Conservation (phyloP, 2,797 vertebrate species). For the Linurgus olivaceus region DNA sequence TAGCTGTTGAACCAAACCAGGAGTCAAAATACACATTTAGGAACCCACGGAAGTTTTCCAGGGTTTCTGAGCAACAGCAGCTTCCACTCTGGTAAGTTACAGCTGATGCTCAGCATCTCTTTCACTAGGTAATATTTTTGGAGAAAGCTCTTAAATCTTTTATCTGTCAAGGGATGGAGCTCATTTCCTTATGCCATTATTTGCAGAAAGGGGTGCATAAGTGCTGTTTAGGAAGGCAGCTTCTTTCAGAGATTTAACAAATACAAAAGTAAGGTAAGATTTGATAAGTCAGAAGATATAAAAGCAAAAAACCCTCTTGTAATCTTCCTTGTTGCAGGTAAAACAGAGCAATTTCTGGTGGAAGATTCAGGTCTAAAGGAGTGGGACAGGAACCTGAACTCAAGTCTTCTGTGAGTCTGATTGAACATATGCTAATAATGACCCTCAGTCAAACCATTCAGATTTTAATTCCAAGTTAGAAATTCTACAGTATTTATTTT, state of each 20-base stretch:
- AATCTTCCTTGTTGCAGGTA: not conserved
- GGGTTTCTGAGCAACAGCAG: not conserved
- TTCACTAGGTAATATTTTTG: not conserved
- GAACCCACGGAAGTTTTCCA: not conserved
- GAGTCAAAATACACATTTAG: constrained; percentile 22
- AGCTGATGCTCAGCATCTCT: not conserved
- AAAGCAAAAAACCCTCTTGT: not conserved
- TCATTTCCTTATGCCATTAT: not conserved
- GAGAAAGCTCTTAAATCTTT: not conserved
- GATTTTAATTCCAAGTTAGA: not conserved
- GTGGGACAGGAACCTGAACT: not conserved
- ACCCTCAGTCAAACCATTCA: not conserved
- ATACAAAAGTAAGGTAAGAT: not conserved
- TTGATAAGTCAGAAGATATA: not conserved
- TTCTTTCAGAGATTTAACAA: not conserved
- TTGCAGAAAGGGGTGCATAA: not conserved
- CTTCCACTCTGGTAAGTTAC: not conserved
- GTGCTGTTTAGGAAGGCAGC: not conserved
- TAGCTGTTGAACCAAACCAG: constrained; percentile 44
- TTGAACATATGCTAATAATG: not conserved
- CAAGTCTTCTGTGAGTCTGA: not conserved
- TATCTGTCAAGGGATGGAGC: not conserved
- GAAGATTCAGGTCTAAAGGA: not conserved
- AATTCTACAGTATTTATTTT: not conserved
- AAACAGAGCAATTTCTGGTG: not conserved